These are phyloP conservation scores for Thereva unica DNA, from an alignment of 2,888 invertebrate species.

Conservation along the genomic window DNA sequence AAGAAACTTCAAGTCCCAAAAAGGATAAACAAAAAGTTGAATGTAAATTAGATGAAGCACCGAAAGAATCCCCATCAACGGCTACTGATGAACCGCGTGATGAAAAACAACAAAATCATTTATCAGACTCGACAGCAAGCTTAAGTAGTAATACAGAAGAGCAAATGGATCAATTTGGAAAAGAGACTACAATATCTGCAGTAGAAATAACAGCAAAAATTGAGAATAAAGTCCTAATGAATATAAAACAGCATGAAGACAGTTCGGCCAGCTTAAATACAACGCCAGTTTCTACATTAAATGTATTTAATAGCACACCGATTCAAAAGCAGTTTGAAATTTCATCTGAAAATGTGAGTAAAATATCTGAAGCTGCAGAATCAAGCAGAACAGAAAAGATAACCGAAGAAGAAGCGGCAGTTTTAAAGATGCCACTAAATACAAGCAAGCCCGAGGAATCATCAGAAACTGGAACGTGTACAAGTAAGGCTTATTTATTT, in stretches of 20 bases:
- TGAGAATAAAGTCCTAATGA: slow-evolving; percentile 40
- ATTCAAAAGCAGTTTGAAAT: slow-evolving; percentile 44
- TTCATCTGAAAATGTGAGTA: slow-evolving; percentile 44
- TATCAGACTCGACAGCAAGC: slow-evolving; percentile 13
- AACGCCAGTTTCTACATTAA: slow-evolving; percentile 41
- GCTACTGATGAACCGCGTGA: no score
- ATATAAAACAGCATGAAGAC: slow-evolving; percentile 41
- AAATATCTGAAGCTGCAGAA: slow-evolving; percentile 42
- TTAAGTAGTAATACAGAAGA: slow-evolving; percentile 24
- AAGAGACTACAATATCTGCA: slow-evolving; percentile 12
- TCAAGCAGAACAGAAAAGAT: slow-evolving; percentile 24
- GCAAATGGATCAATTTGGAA: slow-evolving; percentile 23
- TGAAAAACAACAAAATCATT: not conserved
- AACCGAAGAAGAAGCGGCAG: slow-evolving; percentile 11
- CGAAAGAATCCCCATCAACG: not conserved
- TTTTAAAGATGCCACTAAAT: no score
- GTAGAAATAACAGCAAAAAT: slow-evolving; percentile 17
- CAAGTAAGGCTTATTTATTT: slow-evolving; percentile 36
- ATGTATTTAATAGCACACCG: slow-evolving; percentile 44
- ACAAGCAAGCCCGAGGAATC: slow-evolving; percentile 21
- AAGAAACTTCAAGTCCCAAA: no score
- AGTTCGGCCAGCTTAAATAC: slow-evolving; percentile 41
- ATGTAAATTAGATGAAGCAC: not conserved
- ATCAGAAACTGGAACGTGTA: slow-evolving; percentile 39
- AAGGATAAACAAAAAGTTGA: not conserved